phyloP scores from a whole-genome alignment of 2,113 vertebrate species.

The Thomomys bottae region DNA sequence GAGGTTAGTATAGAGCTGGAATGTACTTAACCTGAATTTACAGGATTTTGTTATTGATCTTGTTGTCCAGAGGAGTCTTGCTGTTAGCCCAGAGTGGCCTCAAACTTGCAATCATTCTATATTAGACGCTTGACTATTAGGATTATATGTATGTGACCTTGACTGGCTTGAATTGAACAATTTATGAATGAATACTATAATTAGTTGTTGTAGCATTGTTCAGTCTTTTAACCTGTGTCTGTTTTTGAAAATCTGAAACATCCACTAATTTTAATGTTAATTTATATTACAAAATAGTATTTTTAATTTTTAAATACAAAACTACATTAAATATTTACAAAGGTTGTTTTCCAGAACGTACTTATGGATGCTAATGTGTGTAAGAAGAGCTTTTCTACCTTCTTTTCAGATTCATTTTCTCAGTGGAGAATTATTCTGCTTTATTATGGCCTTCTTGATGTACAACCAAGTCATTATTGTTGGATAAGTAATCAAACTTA shows the following conservation, averaged over 20 bases:
- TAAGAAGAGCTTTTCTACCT: not conserved
- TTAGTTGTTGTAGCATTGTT: not conserved
- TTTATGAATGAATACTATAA: constrained; percentile 5
- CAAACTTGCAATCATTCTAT: too few species aligned
- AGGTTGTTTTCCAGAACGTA: not conserved
- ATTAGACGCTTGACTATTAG: too few species aligned
- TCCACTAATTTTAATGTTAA: not conserved
- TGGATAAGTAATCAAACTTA: constrained; percentile 18
- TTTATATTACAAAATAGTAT: not conserved
- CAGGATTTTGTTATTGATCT: too few species aligned
- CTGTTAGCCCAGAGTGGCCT: too few species aligned
- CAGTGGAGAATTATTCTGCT: not conserved
- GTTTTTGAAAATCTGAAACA: not conserved
- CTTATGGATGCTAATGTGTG: not conserved
- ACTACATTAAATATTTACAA: constrained; percentile 6
- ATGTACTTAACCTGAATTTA: not conserved
- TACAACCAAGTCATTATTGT: constrained; percentile 16
- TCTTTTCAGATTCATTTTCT: not conserved
- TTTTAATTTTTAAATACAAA: constrained; percentile 20
- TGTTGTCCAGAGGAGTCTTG: too few species aligned
- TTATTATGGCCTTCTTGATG: constrained; percentile 18
- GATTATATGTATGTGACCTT: too few species aligned
- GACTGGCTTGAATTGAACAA: not conserved
- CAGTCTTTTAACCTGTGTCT: not conserved
- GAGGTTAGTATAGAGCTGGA: not conserved